These are phyloP conservation scores for Sardinella longiceps DNA, from an alignment of 2,797 vertebrate genomes.

Conservation along the genomic window DNA sequence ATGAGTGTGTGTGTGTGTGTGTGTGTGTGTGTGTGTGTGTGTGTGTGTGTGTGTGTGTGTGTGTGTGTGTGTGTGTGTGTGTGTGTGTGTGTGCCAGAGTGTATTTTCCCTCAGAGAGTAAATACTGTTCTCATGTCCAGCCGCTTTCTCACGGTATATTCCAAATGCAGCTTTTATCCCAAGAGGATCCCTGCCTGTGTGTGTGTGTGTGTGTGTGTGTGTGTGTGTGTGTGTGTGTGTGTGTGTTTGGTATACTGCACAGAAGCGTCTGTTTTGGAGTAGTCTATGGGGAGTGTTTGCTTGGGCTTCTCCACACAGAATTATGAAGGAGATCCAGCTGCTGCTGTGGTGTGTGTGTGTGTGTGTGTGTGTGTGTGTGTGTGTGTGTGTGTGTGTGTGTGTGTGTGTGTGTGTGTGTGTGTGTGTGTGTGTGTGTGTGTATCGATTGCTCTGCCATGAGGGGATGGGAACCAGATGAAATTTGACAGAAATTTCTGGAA, in stretches of 20 bases:
- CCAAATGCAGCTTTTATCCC: conserved; percentile 12
- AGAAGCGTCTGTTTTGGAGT: background rate
- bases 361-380: conserved; percentile 21
- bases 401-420: conserved; percentile 12
- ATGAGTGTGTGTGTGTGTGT: too few relatives aligned
- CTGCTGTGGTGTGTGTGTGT: background rate
- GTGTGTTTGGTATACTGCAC: background rate
- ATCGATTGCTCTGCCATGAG: background rate
- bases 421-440: background rate
- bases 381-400: conserved; percentile 2
- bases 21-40: too few relatives aligned
- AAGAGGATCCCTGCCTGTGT: background rate
- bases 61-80: too few relatives aligned
- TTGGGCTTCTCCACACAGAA: background rate
- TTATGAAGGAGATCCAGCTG: background rate
- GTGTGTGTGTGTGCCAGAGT: too few relatives aligned
- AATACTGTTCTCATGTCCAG: background rate
- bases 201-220: background rate
- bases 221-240: background rate
- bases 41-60: too few relatives aligned
- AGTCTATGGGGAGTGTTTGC: background rate
- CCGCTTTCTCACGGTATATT: conserved; percentile 20
- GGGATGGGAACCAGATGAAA: conserved; percentile 13
- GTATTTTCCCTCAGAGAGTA: background rate
- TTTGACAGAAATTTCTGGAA: conserved; percentile 16